These are phyloP conservation scores for Pardalotus punctatus DNA, from an alignment of 2,113 vertebrate genomes.

Conservation along the genomic window DNA sequence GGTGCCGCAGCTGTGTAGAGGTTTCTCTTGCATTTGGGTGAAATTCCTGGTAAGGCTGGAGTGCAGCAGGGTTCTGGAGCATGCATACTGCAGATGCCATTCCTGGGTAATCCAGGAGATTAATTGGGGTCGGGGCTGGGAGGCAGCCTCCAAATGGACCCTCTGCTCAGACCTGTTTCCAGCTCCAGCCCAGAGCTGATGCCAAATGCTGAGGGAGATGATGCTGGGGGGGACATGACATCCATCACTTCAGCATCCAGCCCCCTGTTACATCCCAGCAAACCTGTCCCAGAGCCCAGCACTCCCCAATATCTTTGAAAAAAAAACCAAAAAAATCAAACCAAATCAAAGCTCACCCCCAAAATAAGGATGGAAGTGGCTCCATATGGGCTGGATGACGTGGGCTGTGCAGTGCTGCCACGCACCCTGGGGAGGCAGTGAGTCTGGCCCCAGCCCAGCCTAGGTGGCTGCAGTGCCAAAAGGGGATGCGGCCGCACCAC, in stretches of 20 bases:
- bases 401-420: not conserved
- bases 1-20: not conserved
- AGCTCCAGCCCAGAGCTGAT: not conserved
- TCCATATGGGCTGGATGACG: not conserved
- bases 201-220: not conserved
- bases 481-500: not conserved
- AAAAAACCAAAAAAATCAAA: not conserved
- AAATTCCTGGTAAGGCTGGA: not conserved
- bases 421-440: not conserved
- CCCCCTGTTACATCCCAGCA: not conserved
- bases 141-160: constrained; percentile 35
- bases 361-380: not conserved
- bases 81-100: constrained; percentile 30
- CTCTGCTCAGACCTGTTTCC: not conserved
- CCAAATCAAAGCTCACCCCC: not conserved
- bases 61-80: not conserved
- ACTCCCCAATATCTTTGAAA: accelerated
- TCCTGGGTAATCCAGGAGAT: constrained; percentile 65
- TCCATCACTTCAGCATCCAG: not conserved
- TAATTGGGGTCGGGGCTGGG: constrained; percentile 51
- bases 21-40: not conserved
- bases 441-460: not conserved
- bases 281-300: not conserved
- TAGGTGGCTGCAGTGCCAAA: not conserved
- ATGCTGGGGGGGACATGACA: not conserved